Base-by-base conservation (phyloP, 2,113 vertebrate genomes). In the Anguilla japonica region DNA sequence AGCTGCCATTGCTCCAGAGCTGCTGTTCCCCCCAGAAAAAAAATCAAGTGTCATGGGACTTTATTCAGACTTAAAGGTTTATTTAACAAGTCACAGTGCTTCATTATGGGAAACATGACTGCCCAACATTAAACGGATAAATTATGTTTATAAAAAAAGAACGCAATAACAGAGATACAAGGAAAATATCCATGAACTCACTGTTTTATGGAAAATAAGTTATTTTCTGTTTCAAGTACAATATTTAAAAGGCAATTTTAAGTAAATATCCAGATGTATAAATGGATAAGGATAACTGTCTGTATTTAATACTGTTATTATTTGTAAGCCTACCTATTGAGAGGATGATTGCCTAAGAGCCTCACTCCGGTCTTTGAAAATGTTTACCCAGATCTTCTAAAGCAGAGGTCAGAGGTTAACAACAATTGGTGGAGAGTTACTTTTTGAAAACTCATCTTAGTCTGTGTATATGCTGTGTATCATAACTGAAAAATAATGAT, bases 1-100 rank as follows among this genome's bases (percentile, higher is more conserved):
- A 75, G 9, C n/a, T 75, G n/a, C 8, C 67, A 34, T 75, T 75
- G 9, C 67, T 75, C 9, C 26, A 34, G 67, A 75, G 60, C 8
- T 67, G 18, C 18, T 26, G 11, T 41, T 84, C 79, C 82, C 40
- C 83, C 82, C 83, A 90, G 88, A 86, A 92, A 92, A 81, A 46
- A 91, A 93, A 90, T 90, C 91, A 94, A 91, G 91, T 88, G 84
- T 92, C 87, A 90, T 90, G 87, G 53, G 86, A 87, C 91, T 93
- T 91, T 79, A 91, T 91, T 92, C 92, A 92, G 75, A 93, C 81
- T 92, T 84, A 88, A 85, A 89, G 86, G 85, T 95, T 94, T 94
- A 93, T 95, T 95, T 87, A 92, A 89, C 89, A 90, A 83, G 60
- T 75, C 41, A 90, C 92, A 90, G 91, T 91, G 94, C 93, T 94